Base-by-base conservation (phyloP, 2,888 invertebrate genomes). In the Drosophila atroscutellata region DNA sequence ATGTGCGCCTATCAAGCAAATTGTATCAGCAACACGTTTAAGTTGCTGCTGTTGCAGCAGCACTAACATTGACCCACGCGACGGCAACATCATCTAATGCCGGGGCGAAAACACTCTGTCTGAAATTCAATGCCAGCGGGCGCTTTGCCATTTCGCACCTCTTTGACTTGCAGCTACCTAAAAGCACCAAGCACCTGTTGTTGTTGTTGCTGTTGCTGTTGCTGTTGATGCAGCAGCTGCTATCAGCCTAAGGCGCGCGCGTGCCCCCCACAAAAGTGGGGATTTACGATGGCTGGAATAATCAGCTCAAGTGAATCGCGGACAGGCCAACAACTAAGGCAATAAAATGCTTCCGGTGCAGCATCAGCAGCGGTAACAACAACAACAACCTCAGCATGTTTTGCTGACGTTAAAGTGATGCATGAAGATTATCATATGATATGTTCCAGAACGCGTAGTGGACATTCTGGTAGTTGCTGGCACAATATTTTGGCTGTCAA, bases 371-470 rank as follows among this genome's bases (percentile, higher is more conserved):
- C 72, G 67, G 42, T 64, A 62, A 45, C 70, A 64, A 51, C 73
- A 71, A 71, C 86, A 75, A 34, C 86, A 80, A 60, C 72, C 3
- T 37, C 5, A 28, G 56, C 56, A 15, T 56, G 56, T 56, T 50
- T 75, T 51, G 72, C 81, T 85, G 81, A 82, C 80, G 75, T 86
- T 73, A 75, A 89, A 85, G 84, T 89, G 89, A 89, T 91, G 90
- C 89, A 89, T 91, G 88, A 78, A 89, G 89, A 91, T 89, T 89
- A 89, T 91, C 89, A 81, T 85, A 79, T 85, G 89, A 89, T 89
- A 90, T 82, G 88, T 86, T 90, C 82, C 77, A 86, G 85, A 84
- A 62, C 72, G 86, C 69, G 71, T 20, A 54, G 63, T 89, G 79
- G 77, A 75, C 77, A 69, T 57, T 66, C 65, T 59, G 56, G 28